Evolutionary conservation across 2,888 invertebrate species (phyloP).

Genomic region (Mamestra brassicae): DNA sequence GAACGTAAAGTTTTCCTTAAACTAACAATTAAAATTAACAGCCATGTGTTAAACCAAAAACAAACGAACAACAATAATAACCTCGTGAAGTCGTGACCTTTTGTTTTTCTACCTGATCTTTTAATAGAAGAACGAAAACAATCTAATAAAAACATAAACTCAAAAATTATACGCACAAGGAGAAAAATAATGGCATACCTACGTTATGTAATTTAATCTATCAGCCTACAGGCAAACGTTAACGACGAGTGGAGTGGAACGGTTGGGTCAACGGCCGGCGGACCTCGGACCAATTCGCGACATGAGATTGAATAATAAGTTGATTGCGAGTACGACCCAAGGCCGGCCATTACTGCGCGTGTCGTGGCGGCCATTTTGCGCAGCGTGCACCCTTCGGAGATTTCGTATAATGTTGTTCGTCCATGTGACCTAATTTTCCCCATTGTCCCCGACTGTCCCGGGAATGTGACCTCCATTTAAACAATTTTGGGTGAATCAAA

Average conservation of each 20-base stretch:
- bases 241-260: slow-evolving; percentile 79
- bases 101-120: slow-evolving; percentile 24
- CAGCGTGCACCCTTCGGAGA: slow-evolving; percentile 75
- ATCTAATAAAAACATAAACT: slow-evolving; percentile 31
- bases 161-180: slow-evolving; percentile 28
- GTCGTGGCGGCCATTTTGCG: slow-evolving; percentile 85
- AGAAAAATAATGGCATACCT: slow-evolving; percentile 61
- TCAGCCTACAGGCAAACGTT: slow-evolving; percentile 70
- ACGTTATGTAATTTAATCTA: slow-evolving; percentile 69
- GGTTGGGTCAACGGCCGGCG: slow-evolving; percentile 84
- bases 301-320: slow-evolving; percentile 91
- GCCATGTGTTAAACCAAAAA: slow-evolving; percentile 19
- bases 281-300: slow-evolving; percentile 91
- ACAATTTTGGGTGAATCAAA: slow-evolving; percentile 24
- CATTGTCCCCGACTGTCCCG: slow-evolving; percentile 44
- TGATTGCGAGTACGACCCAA: slow-evolving; percentile 88
- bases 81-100: slow-evolving; percentile 17
- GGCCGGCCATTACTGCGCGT: slow-evolving; percentile 87
- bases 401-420: slow-evolving; percentile 72
- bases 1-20: slow-evolving; percentile 3
- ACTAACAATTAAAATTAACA: slow-evolving; percentile 8
- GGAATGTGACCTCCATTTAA: slow-evolving; percentile 34
- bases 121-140: slow-evolving; percentile 22
- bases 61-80: slow-evolving; percentile 10
- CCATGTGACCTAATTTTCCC: slow-evolving; percentile 74